Percentiles rank a stretch among this genome's conserved stretches.
phyloP scores from a whole-genome alignment of 2,113 vertebrate species.

The Scomber scombrus region DNA sequence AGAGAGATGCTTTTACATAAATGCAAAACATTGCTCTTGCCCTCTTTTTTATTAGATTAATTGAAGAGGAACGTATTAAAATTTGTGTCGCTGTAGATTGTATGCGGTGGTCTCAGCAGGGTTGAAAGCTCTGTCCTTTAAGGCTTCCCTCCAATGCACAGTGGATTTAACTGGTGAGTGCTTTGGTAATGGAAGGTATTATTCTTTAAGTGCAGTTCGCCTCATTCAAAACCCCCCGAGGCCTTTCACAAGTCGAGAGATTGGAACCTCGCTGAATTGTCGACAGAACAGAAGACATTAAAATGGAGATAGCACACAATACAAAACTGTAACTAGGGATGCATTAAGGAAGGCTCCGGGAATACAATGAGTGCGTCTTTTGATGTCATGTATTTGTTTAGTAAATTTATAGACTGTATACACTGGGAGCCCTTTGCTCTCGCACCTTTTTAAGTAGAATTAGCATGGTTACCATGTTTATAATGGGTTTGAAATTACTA shows the following conservation, averaged over 20 bases:
- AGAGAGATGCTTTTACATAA: conserved; percentile 47
- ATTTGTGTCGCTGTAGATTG: conserved; percentile 13
- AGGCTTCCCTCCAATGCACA: conserved; percentile 51
- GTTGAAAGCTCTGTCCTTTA: conserved; percentile 53
- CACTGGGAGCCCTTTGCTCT: conserved; percentile 28
- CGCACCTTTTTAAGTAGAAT: background rate
- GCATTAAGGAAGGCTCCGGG: conserved; percentile 45
- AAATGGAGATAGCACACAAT: conserved; percentile 64
- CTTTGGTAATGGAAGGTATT: conserved; percentile 79
- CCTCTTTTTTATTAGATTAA: conserved; percentile 8
- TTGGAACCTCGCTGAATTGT: conserved; percentile 58
- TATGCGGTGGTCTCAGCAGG: conserved; percentile 19
- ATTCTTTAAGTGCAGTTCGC: conserved; percentile 78
- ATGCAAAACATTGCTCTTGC: conserved; percentile 27
- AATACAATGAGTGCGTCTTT: conserved; percentile 16
- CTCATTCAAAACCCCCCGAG: conserved; percentile 59
- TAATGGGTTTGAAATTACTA: background rate
- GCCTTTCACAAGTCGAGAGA: conserved; percentile 66
- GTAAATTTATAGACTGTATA: conserved; percentile 24
- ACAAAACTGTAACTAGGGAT: conserved; percentile 49
- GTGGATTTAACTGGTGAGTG: conserved; percentile 73
- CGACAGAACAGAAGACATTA: conserved; percentile 70
- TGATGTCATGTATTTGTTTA: conserved; percentile 45
- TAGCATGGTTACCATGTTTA: background rate
- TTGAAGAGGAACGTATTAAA: background rate